phyloP scores from a whole-genome alignment of 2,113 vertebrate species.

The Vulpes vulpes region DNA sequence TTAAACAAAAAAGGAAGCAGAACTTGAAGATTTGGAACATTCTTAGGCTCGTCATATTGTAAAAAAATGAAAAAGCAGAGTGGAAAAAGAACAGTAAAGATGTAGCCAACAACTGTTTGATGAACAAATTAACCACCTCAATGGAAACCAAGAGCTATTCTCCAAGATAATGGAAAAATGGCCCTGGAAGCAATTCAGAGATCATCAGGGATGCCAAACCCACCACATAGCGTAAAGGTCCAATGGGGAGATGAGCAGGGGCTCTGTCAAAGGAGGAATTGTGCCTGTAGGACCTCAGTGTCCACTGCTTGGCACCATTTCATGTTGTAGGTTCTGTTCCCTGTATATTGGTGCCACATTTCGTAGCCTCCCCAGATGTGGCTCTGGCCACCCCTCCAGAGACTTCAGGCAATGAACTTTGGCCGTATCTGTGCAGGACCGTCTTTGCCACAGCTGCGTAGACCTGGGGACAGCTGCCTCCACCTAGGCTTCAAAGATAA shows the following conservation, averaged over 20 bases:
- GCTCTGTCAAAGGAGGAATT: not conserved
- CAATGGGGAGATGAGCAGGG: not conserved
- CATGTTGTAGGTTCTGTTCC: too few species aligned
- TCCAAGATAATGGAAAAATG: not conserved
- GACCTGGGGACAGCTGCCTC: not conserved
- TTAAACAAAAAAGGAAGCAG: not conserved
- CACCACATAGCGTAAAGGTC: not conserved
- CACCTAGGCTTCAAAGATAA: not conserved
- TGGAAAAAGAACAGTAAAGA: not conserved
- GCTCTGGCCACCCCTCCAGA: not conserved
- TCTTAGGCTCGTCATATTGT: not conserved
- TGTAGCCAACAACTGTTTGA: not conserved
- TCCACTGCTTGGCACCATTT: not conserved
- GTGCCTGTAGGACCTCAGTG: too few species aligned
- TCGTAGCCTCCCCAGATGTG: not conserved
- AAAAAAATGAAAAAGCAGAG: not conserved
- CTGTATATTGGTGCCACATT: too few species aligned
- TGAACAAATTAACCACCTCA: not conserved
- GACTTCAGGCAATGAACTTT: not conserved
- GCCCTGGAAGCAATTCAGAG: not conserved
- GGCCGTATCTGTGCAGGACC: not conserved
- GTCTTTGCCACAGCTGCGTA: not conserved
- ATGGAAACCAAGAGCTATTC: not conserved
- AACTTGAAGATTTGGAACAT: not conserved
- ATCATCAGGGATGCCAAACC: too few species aligned